Conservation (phyloP, 2,797 vertebrate species). For the Siniperca obscura region DNA sequence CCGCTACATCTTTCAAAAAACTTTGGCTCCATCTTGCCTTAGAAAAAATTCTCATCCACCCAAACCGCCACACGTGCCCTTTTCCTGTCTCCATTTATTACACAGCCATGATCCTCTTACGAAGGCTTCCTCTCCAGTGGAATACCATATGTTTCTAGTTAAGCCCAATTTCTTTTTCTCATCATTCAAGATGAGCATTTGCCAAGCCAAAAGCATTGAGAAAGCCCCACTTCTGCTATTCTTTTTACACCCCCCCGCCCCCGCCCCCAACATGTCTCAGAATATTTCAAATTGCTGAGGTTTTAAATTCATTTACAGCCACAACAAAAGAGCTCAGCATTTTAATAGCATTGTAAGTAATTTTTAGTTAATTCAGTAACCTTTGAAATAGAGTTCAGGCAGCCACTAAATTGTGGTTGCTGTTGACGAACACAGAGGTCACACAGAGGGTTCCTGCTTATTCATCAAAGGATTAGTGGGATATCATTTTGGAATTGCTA, state of each 20-base stretch:
- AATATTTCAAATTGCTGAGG: slow-evolving; percentile 92
- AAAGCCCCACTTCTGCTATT: slow-evolving; percentile 85
- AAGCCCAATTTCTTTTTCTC: slow-evolving; percentile 96
- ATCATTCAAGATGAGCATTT: slow-evolving; percentile 94
- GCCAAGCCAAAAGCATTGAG: slow-evolving; percentile 92
- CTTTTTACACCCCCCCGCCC: slow-evolving; percentile 17
- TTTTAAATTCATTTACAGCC: slow-evolving; percentile 98
- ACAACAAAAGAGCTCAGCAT: slow-evolving; percentile 93
- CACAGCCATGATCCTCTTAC: slow-evolving; percentile 86
- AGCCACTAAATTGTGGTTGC: slow-evolving; percentile 90
- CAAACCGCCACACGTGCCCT: slow-evolving; percentile 86
- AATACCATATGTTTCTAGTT: slow-evolving; percentile 98
- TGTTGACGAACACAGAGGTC: slow-evolving; percentile 81
- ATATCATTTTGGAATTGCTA: slow-evolving; percentile 66
- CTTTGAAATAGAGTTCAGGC: slow-evolving; percentile 93
- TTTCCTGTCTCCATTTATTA: slow-evolving; percentile 84
- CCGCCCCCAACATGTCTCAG: slow-evolving; percentile 66
- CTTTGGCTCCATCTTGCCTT: slow-evolving; percentile 61
- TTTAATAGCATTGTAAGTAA: slow-evolving; percentile 96
- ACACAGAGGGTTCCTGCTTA: slow-evolving; percentile 73
- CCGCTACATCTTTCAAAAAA: slow-evolving; percentile 65
- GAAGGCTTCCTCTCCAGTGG: slow-evolving; percentile 92
- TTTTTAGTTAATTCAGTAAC: slow-evolving; percentile 98
- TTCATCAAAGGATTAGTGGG: slow-evolving; percentile 75
- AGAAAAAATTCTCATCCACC: slow-evolving; percentile 77